phyloP scores from a whole-genome alignment of 1,140 invertebrate genomes.

The Caenorhabditis tropicalis region DNA sequence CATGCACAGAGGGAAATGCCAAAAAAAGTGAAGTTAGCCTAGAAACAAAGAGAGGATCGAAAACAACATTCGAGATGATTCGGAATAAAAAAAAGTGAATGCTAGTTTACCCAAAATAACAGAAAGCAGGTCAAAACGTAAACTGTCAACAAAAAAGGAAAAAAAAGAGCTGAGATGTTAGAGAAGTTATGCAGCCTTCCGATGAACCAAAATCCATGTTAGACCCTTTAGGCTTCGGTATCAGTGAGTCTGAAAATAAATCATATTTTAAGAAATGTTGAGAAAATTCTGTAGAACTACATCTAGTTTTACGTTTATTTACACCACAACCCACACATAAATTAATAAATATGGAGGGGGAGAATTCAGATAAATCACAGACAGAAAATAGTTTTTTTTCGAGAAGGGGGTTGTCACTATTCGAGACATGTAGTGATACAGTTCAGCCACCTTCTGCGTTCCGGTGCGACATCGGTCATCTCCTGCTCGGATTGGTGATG shows the following conservation, averaged over 20 bases:
- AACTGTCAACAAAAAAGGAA: neutral
- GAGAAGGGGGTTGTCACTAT: neutral
- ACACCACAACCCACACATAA: neutral
- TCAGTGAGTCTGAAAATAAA: conserved; percentile 35
- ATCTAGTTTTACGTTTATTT: conserved; percentile 1
- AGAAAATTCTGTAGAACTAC: neutral
- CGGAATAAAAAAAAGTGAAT: neutral
- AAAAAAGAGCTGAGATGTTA: neutral
- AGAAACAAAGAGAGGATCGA: neutral
- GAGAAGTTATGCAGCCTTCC: conserved; percentile 2
- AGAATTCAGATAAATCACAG: conserved; percentile 6
- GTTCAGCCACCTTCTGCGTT: conserved; percentile 45
- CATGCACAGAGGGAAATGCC: neutral
- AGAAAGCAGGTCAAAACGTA: neutral
- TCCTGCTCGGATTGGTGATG: neutral
- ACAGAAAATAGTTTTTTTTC: neutral
- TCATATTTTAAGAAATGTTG: neutral
- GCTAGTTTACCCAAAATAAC: neutral
- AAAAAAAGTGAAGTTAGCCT: conserved; percentile 13
- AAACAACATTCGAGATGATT: neutral
- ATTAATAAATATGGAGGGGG: neutral
- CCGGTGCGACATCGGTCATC: conserved; percentile 35
- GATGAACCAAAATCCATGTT: neutral
- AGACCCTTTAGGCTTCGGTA: neutral
- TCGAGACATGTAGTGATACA: conserved; percentile 31